Conservation (phyloP, 2,113 vertebrate species). For the Calidris pygmaea region DNA sequence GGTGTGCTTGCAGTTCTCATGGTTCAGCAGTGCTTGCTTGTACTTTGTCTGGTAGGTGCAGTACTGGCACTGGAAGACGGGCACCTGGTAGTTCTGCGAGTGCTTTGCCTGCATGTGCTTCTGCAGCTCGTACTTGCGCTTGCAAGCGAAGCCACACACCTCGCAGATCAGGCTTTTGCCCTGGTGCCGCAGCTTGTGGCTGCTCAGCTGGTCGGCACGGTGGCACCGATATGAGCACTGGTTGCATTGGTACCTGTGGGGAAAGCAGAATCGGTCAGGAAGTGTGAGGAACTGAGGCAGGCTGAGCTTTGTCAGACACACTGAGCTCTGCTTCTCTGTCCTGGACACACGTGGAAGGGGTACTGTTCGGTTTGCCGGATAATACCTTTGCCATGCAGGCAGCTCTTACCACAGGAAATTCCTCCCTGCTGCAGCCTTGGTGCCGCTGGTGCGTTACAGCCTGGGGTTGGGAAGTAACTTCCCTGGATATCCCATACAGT, state of each 20-base stretch:
- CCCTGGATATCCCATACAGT: not conserved
- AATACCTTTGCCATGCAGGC: not conserved
- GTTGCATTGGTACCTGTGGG: conserved; percentile 89
- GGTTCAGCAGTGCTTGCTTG: conserved; percentile 90
- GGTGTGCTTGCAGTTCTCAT: conserved; percentile 97
- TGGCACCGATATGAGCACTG: conserved; percentile 94
- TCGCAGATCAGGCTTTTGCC: conserved; percentile 94
- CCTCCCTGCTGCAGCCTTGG: not conserved
- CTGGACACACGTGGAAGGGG: fast-evolving
- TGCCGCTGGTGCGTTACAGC: not conserved
- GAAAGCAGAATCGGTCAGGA: not conserved
- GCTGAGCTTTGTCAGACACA: not conserved
- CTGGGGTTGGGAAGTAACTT: not conserved
- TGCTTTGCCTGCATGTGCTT: conserved; percentile 93
- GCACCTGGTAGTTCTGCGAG: conserved; percentile 70
- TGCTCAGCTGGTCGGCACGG: conserved; percentile 93
- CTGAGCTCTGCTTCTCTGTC: not conserved
- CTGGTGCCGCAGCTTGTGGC: conserved; percentile 96
- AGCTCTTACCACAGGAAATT: not conserved
- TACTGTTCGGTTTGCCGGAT: fast-evolving
- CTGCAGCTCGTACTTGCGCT: conserved; percentile 92
- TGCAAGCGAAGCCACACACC: conserved; percentile 93
- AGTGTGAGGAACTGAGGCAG: fast-evolving
- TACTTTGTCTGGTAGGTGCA: conserved; percentile 91
- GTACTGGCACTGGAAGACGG: conserved; percentile 87